Evolutionary conservation across 1,140 invertebrate genomes (phyloP).

Genomic region (Phymastichus coffea): DNA sequence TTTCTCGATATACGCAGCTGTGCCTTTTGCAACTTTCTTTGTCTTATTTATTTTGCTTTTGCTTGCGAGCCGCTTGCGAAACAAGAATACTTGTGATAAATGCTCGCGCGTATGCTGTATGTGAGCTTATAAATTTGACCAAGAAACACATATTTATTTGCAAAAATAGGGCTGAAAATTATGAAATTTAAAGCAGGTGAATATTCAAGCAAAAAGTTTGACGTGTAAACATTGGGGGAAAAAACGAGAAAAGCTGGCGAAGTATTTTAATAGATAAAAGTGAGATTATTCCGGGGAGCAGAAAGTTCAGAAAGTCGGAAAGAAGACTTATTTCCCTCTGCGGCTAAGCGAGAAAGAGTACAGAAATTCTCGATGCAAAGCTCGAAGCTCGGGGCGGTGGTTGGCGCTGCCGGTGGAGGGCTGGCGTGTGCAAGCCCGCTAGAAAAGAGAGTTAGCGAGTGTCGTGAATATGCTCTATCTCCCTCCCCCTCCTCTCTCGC

Average conservation of each 20-base stretch:
- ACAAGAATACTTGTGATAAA: no score
- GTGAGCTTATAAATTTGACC: neutral
- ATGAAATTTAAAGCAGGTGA: no score
- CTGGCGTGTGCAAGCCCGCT: constrained; percentile 7
- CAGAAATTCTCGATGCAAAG: constrained; percentile 28
- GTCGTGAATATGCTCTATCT: constrained; percentile 18
- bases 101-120: neutral
- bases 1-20: no score
- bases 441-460: constrained; percentile 1
- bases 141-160: neutral
- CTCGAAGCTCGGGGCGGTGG: constrained; percentile 13
- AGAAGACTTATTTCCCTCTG: constrained; percentile 9
- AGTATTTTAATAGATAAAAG: constrained; percentile 22
- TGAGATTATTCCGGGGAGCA: constrained; percentile 13
- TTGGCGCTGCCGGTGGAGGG: constrained; percentile 9
- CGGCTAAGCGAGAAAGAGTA: constrained; percentile 26
- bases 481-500: no score
- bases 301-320: constrained; percentile 16
- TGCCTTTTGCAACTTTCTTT: no score
- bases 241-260: no score
- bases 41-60: no score
- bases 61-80: no score
- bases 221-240: no score
- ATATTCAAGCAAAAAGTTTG: no score
- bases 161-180: no score